A percentile compares a stretch with the other conserved stretches of the same genome.
Evolutionary conservation across 2,113 vertebrate genomes (phyloP).

Genomic region (Gallinago media): DNA sequence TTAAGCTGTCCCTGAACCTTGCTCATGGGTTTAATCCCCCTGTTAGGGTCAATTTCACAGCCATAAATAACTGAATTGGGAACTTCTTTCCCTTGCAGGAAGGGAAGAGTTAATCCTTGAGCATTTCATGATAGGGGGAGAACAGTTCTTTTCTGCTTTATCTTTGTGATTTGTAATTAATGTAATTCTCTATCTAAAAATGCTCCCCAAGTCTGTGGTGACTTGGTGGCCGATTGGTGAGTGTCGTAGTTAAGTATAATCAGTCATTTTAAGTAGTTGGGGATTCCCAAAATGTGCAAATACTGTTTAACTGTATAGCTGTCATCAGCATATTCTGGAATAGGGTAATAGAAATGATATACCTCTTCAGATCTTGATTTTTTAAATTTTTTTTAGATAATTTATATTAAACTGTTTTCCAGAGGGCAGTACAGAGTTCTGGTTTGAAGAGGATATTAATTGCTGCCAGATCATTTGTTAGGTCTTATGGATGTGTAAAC

Average conservation of each 20-base stretch:
- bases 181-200: neutral
- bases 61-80: neutral
- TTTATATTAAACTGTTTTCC: neutral
- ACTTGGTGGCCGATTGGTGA: neutral
- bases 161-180: neutral
- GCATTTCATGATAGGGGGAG: neutral
- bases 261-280: neutral
- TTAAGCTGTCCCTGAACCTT: neutral
- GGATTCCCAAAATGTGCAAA: neutral
- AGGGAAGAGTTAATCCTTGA: neutral
- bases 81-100: neutral
- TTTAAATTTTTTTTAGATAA: neutral
- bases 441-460: neutral
- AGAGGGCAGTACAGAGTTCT: neutral
- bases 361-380: neutral
- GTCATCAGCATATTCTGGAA: neutral
- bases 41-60: neutral
- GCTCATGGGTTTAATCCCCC: neutral
- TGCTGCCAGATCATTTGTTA: neutral
- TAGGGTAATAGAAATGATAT: neutral
- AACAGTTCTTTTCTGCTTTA: neutral
- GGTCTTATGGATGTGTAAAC: neutral
- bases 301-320: neutral
- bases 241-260: neutral
- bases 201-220: neutral